phyloP scores from a whole-genome alignment of 23 tunicate genomes.

The Halocynthia roretzi region DNA sequence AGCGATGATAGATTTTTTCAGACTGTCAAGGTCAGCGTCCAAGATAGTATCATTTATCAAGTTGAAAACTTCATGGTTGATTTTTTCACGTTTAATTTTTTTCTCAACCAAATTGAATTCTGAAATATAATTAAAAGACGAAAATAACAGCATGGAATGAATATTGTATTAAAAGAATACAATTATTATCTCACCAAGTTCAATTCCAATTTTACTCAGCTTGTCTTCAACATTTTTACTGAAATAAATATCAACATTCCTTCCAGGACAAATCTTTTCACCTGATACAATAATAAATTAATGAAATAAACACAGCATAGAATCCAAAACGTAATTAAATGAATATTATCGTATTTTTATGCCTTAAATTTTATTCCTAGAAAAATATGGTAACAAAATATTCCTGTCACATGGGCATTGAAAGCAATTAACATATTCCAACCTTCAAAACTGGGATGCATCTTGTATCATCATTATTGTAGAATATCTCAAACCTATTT shows the following conservation, averaged over 20 bases:
- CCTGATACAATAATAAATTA: neutral
- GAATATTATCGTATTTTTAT: no score
- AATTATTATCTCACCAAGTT: neutral
- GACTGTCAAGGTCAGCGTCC: slow-evolving; percentile 27
- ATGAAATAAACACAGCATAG: no score
- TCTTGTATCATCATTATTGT: neutral
- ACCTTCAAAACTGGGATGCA: neutral
- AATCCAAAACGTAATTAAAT: no score
- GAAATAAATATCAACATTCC: slow-evolving; percentile 1
- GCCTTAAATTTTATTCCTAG: no score
- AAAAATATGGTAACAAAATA: no score
- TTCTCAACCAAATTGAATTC: slow-evolving; percentile 30
- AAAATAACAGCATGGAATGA: neutral
- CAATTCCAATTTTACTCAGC: slow-evolving; percentile 14
- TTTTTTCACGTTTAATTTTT: slow-evolving; percentile 19
- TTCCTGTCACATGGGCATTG: no score
- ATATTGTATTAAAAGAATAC: neutral
- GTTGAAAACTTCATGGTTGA: slow-evolving; percentile 23
- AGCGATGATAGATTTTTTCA: neutral
- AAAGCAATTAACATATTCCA: no score
- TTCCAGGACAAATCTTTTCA: neutral
- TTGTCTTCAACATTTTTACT: slow-evolving; percentile 4
- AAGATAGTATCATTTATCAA: slow-evolving; percentile 57
- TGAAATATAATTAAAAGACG: neutral
- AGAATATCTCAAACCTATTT: no score